Evolutionary conservation across 2,888 invertebrate genomes (phyloP), one percentile per base, ranked within the genome.

Genomic region (Melanotus villosus): DNA sequence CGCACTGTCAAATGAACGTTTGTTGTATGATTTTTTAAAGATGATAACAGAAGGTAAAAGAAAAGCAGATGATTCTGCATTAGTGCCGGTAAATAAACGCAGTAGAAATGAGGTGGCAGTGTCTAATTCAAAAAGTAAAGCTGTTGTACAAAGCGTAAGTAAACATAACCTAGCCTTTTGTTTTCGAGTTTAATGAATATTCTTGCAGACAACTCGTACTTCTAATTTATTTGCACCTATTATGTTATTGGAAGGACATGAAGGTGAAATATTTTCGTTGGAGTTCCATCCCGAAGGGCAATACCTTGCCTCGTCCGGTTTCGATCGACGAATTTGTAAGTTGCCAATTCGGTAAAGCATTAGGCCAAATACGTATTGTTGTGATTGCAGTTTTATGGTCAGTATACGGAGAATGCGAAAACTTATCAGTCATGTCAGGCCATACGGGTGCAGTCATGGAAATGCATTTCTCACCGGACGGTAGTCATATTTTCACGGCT

Each of bases 221-320:
- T 98, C 98, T 0, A 93, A 91, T 75, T 87, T 99, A 1, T 89
- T 93, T 82, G 92, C 97, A 0, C 98, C 98, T 0, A 98, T 98
- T 65, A 98, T 99, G 97, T 87, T 96, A 36, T 85, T 99, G 58
- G 95, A 97, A 80, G 99, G 98, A 0, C 99, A 99, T 82, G 95
- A 96, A 82, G 98, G 98, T 7, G 99, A 99, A 84, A 93, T 99
- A 77, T 98, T 96, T 82, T 90, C 93, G 1, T 88, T 93, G 5
- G 94, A 95, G 84, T 99, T 99, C 84, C 97, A 98, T 82, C 98
- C 98, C 0, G 98, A 99, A 81, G 99, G 99, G 2, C 93, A 95
- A 78, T 92, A 97, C 81, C 85, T 99, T 36, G 97, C 97, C 1
- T 96, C 98, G 0, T 93, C 94, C 6, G 99, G 99, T 5, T 97